Base-by-base conservation (phyloP, 2,113 vertebrate genomes). In the Emydura subglobosa region DNA sequence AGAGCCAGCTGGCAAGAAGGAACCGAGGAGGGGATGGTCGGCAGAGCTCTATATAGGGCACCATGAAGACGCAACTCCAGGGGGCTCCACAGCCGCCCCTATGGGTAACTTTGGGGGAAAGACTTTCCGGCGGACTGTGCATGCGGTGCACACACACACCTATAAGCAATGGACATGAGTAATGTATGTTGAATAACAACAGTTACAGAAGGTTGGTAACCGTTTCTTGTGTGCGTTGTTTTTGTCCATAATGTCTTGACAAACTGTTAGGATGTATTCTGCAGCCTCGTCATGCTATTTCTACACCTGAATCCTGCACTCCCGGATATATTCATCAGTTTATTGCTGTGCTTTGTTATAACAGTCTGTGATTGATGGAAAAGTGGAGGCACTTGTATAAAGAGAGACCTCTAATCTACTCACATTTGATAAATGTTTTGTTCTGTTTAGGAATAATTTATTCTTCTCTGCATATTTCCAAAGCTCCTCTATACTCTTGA, bases 341-440 rank as follows among this genome's bases (percentile, higher is more conserved):
- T 94, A 94, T 96, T 89, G 89, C 95, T 90, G 78, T 89, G 89
- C 90, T 93, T 95, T 61, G 82, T 95, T 96, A 83, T 12, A 93
- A 86, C 87, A 82, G 72, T 94, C 94, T 92, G 91, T 2, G 47
- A 59, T 42, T 91, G 96, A 92, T 87, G 90, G 94, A 94, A 95
- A 97, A 94, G 94, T 91, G 94, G n/a, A 74, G 94, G 93, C 95
- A 97, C 39, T 91, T 95, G 89, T 93, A 31, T 53, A 90, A 96
- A 94, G 90, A 91, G 86, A 96, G 90, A 92, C 94, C 92, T 95
- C 95, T 95, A 79, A 96, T 97, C 89, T 95, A 86, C 91, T 97
- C 88, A 68, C 59, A 94, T 76, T 12, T 94, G 88, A 89, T 29
- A 57, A 93, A 93, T 79, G 83, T 1, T 24, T 81, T 95, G 87